Evolutionary conservation across 2,888 invertebrate species (phyloP).

Genomic region (Tupiocoris notatus): DNA sequence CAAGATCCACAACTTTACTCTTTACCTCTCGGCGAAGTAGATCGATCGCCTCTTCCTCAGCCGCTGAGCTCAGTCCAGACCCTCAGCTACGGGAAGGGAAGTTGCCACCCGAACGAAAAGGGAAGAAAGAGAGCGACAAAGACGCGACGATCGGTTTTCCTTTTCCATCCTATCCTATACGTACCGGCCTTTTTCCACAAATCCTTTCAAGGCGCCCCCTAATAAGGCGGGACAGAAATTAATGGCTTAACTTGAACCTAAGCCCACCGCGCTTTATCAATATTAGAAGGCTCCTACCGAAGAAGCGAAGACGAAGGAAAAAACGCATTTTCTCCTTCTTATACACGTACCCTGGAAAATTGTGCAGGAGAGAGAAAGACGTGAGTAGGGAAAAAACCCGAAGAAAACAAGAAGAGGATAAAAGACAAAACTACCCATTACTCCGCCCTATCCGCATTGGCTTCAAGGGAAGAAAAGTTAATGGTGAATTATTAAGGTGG

Average conservation of each 20-base stretch:
- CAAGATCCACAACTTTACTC: neutral
- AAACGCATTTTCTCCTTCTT: neutral
- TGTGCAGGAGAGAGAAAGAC: neutral
- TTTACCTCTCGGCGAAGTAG: neutral
- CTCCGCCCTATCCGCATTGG: neutral
- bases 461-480: constrained; percentile 6
- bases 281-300: constrained; percentile 27
- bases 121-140: neutral
- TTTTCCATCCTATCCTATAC: neutral
- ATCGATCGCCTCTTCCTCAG: neutral
- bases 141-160: neutral
- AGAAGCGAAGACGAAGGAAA: neutral
- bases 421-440: constrained; percentile 38
- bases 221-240: constrained; percentile 41
- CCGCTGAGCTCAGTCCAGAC: neutral
- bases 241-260: constrained; percentile 41
- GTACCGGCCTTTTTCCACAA: constrained; percentile 14
- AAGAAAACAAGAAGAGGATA: neutral
- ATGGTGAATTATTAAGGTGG: constrained; percentile 35
- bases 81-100: neutral
- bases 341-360: neutral
- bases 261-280: constrained; percentile 40
- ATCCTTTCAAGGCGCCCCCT: constrained; percentile 40
- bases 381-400: neutral
- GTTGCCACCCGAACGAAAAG: neutral